Evolutionary conservation across 1,140 invertebrate species (phyloP).

Genomic region (Fopius arisanus): DNA sequence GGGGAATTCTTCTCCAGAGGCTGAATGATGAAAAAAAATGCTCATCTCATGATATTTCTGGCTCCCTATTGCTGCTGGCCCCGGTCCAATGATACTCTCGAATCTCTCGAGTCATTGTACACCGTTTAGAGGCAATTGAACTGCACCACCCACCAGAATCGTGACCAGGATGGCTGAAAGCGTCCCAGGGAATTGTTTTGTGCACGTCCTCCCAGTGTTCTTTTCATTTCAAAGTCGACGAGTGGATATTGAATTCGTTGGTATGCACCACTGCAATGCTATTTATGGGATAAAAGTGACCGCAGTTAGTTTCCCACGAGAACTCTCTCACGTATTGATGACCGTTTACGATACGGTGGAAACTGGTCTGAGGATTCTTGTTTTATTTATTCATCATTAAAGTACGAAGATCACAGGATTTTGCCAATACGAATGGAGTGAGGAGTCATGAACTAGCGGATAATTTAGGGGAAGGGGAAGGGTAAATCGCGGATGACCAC

Average conservation of each 20-base stretch:
- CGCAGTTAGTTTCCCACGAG: neutral
- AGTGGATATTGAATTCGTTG: neutral
- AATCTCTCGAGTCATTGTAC: neutral
- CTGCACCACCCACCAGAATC: neutral
- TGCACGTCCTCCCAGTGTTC: neutral
- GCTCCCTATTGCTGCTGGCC: neutral
- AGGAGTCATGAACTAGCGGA: no score
- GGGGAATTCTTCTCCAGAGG: no score
- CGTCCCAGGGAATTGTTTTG: no score
- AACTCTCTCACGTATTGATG: neutral
- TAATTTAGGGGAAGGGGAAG: neutral
- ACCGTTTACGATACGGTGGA: neutral
- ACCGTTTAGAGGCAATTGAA: neutral
- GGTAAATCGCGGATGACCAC: no score
- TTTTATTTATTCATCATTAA: no score
- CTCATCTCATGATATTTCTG: conserved; percentile 1
- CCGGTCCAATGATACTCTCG: neutral
- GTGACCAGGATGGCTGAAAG: neutral
- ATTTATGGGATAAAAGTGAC: neutral
- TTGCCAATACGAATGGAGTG: no score
- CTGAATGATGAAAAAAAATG: neutral
- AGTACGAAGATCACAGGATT: no score
- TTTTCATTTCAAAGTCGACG: neutral
- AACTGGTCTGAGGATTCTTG: no score
- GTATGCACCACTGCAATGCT: neutral